A percentile compares a stretch with the other conserved stretches of the same genome.
Conservation (phyloP, 2,888 invertebrate genomes). For the Apodemia zela region DNA sequence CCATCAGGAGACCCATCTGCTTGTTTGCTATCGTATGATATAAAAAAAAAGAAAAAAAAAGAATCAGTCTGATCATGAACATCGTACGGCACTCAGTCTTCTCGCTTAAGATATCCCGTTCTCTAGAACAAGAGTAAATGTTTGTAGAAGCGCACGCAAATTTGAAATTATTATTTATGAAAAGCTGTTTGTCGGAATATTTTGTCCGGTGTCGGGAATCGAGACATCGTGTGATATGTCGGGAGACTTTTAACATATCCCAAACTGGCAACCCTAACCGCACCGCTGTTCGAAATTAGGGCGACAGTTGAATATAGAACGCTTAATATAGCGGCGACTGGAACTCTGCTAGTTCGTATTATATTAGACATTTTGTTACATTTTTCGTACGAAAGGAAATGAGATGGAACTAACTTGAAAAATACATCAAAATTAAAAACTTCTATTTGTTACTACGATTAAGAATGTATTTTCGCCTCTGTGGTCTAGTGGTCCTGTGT, state of each 20-base stretch:
- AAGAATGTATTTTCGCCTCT: too few species aligned
- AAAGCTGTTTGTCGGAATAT: neutral
- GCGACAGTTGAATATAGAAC: slow-evolving; percentile 8
- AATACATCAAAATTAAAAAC: neutral
- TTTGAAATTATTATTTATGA: neutral
- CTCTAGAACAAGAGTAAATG: too few species aligned
- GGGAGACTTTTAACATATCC: neutral
- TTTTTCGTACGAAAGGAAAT: neutral
- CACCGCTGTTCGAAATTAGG: slow-evolving; percentile 9
- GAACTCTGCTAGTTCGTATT: neutral
- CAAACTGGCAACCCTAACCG: neutral
- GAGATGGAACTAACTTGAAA: neutral
- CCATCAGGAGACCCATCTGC: too few species aligned
- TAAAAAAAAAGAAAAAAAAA: too few species aligned
- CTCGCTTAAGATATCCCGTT: too few species aligned
- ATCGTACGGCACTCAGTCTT: too few species aligned
- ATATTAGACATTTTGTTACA: neutral
- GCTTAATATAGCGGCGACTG: slow-evolving; percentile 4
- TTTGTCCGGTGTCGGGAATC: neutral
- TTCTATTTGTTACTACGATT: too few species aligned
- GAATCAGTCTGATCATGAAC: too few species aligned
- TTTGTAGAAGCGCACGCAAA: neutral
- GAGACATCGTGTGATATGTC: neutral
- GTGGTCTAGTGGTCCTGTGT: too few species aligned
- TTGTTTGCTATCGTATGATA: too few species aligned